phyloP scores from a whole-genome alignment of 2,797 vertebrate species.

The Siniperca scherzeri region DNA sequence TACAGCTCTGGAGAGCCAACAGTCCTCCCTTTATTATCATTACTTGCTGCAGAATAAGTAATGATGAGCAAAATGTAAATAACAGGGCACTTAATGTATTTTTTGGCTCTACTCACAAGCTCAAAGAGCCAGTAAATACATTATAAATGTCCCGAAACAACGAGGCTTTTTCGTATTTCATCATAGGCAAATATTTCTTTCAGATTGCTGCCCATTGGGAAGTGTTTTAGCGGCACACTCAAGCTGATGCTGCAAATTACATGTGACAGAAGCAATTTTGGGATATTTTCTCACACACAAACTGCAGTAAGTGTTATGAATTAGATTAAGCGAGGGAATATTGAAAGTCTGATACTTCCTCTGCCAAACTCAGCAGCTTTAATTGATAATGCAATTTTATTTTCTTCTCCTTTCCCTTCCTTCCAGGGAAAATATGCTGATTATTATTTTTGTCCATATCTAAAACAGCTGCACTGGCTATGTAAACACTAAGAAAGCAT shows the following conservation, averaged over 20 bases:
- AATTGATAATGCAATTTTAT: constrained; percentile 78
- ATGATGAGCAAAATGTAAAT: constrained; percentile 64
- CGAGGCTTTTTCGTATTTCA: constrained; percentile 45
- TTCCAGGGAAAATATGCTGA: constrained; percentile 37
- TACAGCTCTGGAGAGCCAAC: constrained; percentile 38
- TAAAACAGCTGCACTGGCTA: constrained; percentile 18
- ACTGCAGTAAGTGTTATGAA: constrained; percentile 75
- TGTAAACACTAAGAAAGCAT: constrained; percentile 1
- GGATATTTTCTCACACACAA: constrained; percentile 75
- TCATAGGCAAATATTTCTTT: constrained; percentile 68
- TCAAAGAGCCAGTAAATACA: constrained; percentile 48
- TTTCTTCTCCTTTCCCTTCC: constrained; percentile 12
- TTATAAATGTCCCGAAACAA: constrained; percentile 65
- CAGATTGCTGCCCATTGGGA: constrained; percentile 52
- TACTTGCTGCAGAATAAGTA: constrained; percentile 48
- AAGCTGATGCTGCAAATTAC: constrained; percentile 79
- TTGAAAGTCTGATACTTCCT: constrained; percentile 70
- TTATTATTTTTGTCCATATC: constrained; percentile 36
- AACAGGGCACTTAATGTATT: constrained; percentile 56
- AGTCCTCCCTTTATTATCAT: constrained; percentile 50
- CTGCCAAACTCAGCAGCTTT: constrained; percentile 73
- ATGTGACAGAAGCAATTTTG: constrained; percentile 81
- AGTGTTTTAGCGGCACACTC: constrained; percentile 56
- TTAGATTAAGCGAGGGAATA: constrained; percentile 71
- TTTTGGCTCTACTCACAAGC: constrained; percentile 30